Evolutionary conservation across 2,888 invertebrate species (phyloP), one percentile per base, ranked within the genome.

Genomic region (Diabrotica balteata): DNA sequence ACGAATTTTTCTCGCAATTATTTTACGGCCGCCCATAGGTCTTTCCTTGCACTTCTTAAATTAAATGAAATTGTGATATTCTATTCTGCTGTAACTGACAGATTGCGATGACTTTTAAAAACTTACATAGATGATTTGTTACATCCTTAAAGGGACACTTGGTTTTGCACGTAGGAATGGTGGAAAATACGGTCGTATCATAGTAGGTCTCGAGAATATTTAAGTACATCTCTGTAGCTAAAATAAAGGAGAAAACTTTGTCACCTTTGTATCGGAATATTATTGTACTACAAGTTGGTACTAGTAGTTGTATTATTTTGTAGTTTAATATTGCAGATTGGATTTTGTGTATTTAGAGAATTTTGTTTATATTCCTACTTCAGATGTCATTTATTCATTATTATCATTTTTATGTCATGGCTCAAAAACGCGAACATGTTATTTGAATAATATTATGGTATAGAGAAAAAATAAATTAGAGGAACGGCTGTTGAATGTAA

Each of bases 11-110:
- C n/a, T n/a, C n/a, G n/a, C n/a, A n/a, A n/a, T n/a, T n/a, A n/a
- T 53, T 7, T 8, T n/a, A 61, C 47, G 32, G 54, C 43, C 1
- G 53, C 55, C 43, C 17, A 8, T 55, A 44, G 55, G 55, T 55
- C 55, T 55, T 44, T 59, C 49, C 65, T 57, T 69, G 59, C 75
- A 74, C 76, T 78, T 79, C 78, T 80, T 78, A 77, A 80, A 81
- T 78, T 79, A 80, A 80, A 80, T 81, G 76, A 78, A 83, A 82
- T 80, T 83, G 82, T 83, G 82, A 83, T 83, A 83, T 81, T 80
- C 80, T 81, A 79, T 80, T 79, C 80, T 79, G 79, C 77, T 78
- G 77, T 75, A 78, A 59, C 72, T 75, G 71, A 75, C 75, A 77
- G 76, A 76, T 62, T 54, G 63, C 63, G 67, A 63, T 66, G 51